These are phyloP conservation scores for Brachionus calyciflorus DNA, from an alignment of 1,140 invertebrate species.

Conservation along the genomic window DNA sequence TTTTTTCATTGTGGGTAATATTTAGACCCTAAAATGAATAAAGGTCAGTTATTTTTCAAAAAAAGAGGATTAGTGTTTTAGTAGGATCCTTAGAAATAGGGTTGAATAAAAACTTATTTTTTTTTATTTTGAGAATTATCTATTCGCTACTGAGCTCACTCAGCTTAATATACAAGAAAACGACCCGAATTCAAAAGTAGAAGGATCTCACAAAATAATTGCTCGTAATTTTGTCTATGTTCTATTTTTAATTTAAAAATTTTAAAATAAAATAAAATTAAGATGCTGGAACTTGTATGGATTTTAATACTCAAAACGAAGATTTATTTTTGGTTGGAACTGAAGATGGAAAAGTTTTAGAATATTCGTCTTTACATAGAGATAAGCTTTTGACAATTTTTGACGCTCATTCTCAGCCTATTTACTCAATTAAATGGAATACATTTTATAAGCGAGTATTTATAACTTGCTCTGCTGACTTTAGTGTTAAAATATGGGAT, in stretches of 20 bases:
- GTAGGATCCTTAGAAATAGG: background rate
- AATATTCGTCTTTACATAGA: conserved; percentile 81
- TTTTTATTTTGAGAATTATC: conserved; percentile 60
- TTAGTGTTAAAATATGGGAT: conserved; percentile 92
- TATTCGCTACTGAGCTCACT: background rate
- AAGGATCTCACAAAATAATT: background rate
- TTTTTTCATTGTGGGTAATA: no score
- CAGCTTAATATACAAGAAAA: background rate
- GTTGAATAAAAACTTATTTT: background rate
- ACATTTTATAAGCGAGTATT: conserved; percentile 80
- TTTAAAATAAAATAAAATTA: background rate
- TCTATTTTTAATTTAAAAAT: background rate
- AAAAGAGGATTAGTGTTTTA: background rate
- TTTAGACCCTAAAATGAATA: no score
- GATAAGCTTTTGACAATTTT: conserved; percentile 74
- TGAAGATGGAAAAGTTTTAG: conserved; percentile 83
- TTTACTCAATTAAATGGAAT: conserved; percentile 81
- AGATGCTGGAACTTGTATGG: conserved; percentile 82
- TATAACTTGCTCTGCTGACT: conserved; percentile 83
- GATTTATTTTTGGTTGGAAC: conserved; percentile 83
- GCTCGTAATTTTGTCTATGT: background rate
- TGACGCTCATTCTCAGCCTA: conserved; percentile 77
- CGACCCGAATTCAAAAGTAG: background rate
- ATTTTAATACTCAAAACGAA: conserved; percentile 76
- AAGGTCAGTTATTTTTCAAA: no score